A percentile compares a stretch with the other conserved stretches of the same genome.
Evolutionary conservation across 2,113 vertebrate genomes (phyloP).

Genomic region (Istiophorus platypterus): DNA sequence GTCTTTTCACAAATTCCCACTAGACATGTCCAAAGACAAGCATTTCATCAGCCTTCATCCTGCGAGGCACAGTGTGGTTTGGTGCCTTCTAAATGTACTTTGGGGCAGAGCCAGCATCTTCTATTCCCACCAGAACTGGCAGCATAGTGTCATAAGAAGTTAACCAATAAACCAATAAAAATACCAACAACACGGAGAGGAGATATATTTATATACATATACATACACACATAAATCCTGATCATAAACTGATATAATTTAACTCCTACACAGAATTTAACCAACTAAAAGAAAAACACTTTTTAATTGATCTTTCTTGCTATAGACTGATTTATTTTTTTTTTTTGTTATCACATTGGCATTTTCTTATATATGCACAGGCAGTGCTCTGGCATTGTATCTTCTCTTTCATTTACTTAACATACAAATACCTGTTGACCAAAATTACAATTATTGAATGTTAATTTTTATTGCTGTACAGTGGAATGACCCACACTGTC

Average conservation of each 20-base stretch:
- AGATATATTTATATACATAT: too few species aligned
- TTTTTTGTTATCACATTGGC: background rate
- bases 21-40: conserved; percentile 43
- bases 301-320: background rate
- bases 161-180: too few species aligned
- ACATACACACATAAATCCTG: background rate
- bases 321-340: too few species aligned
- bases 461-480: too few species aligned
- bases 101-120: background rate
- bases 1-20: conserved; percentile 55
- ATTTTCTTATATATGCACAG: background rate
- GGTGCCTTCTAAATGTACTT: conserved; percentile 14
- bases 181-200: too few species aligned
- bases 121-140: conserved; percentile 37
- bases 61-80: conserved; percentile 31
- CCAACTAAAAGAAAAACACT: background rate
- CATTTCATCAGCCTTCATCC: conserved; percentile 50
- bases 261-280: background rate
- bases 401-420: background rate
- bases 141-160: background rate
- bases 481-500: background rate
- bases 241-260: background rate
- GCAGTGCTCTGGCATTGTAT: background rate
- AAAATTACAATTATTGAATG: too few species aligned
- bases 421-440: background rate